Evolutionary conservation across 2,797 vertebrate genomes (phyloP).

Genomic region (Platyrinchus mystaceus): DNA sequence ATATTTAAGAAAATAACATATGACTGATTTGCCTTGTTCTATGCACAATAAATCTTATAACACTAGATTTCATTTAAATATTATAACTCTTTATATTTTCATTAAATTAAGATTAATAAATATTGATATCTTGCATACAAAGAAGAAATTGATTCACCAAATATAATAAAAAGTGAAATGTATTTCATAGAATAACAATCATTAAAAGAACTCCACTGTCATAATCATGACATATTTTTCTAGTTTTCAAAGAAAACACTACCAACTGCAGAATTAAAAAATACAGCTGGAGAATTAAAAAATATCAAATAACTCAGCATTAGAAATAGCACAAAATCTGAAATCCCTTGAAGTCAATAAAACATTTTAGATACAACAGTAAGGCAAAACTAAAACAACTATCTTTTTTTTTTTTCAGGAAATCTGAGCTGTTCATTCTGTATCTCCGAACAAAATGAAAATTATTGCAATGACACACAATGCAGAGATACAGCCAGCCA

Average conservation of each 20-base stretch:
- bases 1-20: not conserved
- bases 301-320: not conserved
- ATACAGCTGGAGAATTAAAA: not conserved
- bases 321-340: not conserved
- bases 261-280: not conserved
- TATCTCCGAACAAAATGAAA: not conserved
- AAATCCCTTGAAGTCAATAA: not conserved
- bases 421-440: not conserved
- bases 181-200: not conserved
- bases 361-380: not conserved
- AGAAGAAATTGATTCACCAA: not conserved
- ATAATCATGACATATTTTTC: not conserved
- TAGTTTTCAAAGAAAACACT: slow-evolving; percentile 20
- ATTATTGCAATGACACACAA: not conserved
- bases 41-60: not conserved
- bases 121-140: not conserved
- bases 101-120: not conserved
- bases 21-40: not conserved
- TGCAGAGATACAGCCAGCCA: not conserved
- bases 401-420: not conserved
- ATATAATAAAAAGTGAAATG: not conserved
- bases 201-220: not conserved
- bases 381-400: not conserved
- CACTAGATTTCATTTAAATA: not conserved
- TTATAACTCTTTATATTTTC: not conserved